phyloP scores from a whole-genome alignment of 2,888 invertebrate genomes.

The Stenchaetothrips biformis region DNA sequence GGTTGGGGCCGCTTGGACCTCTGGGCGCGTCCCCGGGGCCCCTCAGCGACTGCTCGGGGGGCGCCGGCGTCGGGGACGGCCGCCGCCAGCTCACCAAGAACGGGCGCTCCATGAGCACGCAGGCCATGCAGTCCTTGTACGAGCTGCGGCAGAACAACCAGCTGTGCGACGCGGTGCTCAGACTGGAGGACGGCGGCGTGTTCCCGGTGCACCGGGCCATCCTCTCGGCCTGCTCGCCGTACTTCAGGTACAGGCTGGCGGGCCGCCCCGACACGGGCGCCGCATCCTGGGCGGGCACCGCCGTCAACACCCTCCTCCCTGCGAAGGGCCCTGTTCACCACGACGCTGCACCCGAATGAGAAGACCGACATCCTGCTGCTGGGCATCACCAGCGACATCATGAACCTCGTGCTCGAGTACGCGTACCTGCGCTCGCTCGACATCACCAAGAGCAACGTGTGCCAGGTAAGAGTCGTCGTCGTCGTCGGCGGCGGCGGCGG shows the following conservation, averaged over 20 bases:
- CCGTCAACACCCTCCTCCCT: conserved; percentile 13
- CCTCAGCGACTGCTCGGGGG: neutral
- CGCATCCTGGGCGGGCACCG: neutral
- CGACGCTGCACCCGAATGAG: conserved; percentile 63
- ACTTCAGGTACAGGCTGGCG: conserved; percentile 65
- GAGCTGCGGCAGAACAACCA: conserved; percentile 77
- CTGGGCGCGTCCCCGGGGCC: neutral
- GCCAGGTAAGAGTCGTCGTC: conserved; percentile 41
- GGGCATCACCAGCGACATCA: conserved; percentile 70
- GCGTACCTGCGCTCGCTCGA: conserved; percentile 76
- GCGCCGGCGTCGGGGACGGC: neutral
- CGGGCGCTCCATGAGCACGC: conserved; percentile 72
- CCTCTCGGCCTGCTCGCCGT: conserved; percentile 82
- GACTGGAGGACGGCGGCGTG: conserved; percentile 72
- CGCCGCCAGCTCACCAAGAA: conserved; percentile 36
- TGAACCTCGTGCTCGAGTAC: conserved; percentile 74
- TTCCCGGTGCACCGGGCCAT: conserved; percentile 84
- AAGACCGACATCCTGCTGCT: conserved; percentile 68
- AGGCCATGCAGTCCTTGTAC: conserved; percentile 78
- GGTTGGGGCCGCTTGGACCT: neutral
- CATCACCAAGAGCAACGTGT: conserved; percentile 72
- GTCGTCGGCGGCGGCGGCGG: neutral
- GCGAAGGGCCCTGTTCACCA: conserved; percentile 73
- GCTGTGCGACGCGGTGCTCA: conserved; percentile 79
- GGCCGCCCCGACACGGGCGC: neutral